Base-by-base conservation (phyloP, 2,888 invertebrate genomes). In the Thalpophila matura region DNA sequence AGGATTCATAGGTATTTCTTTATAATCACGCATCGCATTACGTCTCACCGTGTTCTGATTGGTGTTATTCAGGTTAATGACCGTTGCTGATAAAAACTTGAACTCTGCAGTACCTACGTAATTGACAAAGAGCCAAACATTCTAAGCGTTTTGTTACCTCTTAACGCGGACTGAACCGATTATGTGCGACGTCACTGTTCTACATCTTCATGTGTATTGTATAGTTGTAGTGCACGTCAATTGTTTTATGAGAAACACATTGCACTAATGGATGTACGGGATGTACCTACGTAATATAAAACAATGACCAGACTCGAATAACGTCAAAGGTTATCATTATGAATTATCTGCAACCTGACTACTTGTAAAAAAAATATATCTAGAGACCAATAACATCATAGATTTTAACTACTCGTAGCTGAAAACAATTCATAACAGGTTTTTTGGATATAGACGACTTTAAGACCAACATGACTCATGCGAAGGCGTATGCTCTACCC, bases 81-180 rank as follows among this genome's bases (percentile, higher is more conserved):
- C 83, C 83, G 77, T 54, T 65, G 66, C 59, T 77, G 81, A 81
- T 82, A 82, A 82, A 78, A 76, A 80, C 66, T 65, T 77, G 70
- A 78, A 76, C 79, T 80, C 70, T 56, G 62, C 63, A 61, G 66
- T 61, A 61, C 68, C 56, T 64, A 68, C 64, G 65, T 73, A 74
- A 76, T 75, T 68, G 72, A 67, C 67, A 64, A 56, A 69, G 62
- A 59, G 70, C 79, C 77, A 74, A 78, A 76, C 62, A 67, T 77
- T 70, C 60, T 60, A 57, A 63, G 46, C 59, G 63, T 55, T 66
- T 79, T 64, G 60, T 72, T 61, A 59, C 50, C 40, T 68, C 29
- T 70, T 55, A 46, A 71, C 75, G 78, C 51, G 47, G 57, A 56
- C 65, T 65, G 46, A 63, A 61, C 79, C 61, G 56, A 71, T 66